Base-by-base conservation (phyloP, 1,140 invertebrate genomes). In the Penaeus chinensis region DNA sequence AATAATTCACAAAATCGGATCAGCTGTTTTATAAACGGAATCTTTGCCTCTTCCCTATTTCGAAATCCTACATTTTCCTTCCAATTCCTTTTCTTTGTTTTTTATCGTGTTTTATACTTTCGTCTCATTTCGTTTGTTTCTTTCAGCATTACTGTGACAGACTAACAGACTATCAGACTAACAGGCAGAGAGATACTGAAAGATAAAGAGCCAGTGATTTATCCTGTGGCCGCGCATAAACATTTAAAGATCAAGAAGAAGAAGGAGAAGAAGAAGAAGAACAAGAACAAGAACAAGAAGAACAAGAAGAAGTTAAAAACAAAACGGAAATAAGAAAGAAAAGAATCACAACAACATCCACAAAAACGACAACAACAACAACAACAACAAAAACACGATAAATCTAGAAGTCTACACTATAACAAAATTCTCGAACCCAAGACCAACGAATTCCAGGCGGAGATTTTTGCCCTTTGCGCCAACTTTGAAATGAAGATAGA, bases 401-500 rank as follows among this genome's bases (percentile, higher is more conserved):
- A 47, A 79, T n/a, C 54, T 16, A 54, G 20, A 60, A 24, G 47
- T 13, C 37, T 20, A 82, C 60, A 76, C 54, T 76, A 47, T 62
- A 61, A 84, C 82, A 84, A 76, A 84, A 84, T 76, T 84, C 66
- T 74, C 47, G 69, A 84, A 84, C 76, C 84, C 62, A 32, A 37
- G 78, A 85, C 62, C 71, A 54, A 18, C 42, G 71, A 74, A 74
- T 74, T 74, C n/a, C 20, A 74, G 19, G 42, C 27, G 47, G 62
- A 61, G 62, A 84, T 85, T 85, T 85, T 85, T 85, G 74, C 76
- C 76, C 79, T 62, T 69, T 63, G 84, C 77, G 37, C 84, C 84
- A 85, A 85, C 84, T 85, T 85, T 85, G 84, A 85, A 85, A 80
- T 85, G 84, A 71, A 80, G 84, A 37, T 42, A 79, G 76, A 85